Base-by-base conservation (phyloP, 2,797 vertebrate species). In the Chiloscyllium punctatum region DNA sequence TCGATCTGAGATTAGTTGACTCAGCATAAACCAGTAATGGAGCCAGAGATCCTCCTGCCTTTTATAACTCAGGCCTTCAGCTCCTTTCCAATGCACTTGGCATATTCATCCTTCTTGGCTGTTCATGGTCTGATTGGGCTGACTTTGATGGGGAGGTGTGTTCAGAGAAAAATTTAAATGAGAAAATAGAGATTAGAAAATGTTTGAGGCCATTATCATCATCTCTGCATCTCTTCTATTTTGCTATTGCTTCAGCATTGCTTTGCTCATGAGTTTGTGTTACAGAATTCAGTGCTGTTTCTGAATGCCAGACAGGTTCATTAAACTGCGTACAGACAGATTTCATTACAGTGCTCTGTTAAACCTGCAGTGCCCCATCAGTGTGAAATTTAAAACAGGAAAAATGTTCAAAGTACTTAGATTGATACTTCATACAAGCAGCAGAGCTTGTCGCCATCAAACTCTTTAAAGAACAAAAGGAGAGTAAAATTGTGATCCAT, bases 341-440 rank as follows among this genome's bases (percentile, higher is more conserved):
- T 71, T 94, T 94, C 42, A 57, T 95, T 95, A 77, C 42, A 57
- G 27, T n/a, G 42, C 72, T 77, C 48, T n/a, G 30, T 23, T 74
- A 77, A 74, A 51, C 94, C 51, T 53, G 27, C 71, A 53, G 33
- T 53, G 48, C 42, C 48, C 68, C 94, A 57, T 33, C 72, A 33
- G 94, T 53, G 27, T 95, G 71, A 95, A 77, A 51, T 95, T 77
- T 21, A 57, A 72, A 95, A 74, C 94, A 53, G 94, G 71, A 57
- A 53, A 23, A 53, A 95, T 53, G 27, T 74, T 72, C 94, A 74
- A 42, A 53, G 42, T 74, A 57, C 71, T 33, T 74, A 7, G 23
- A 33, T 30, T 90, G 87, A 90, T 66, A 88, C n/a, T 91, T 91
- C 88, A 15, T 37, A 18, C 88, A 91, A 66, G 88, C 88, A 91